These are phyloP conservation scores for Saturnia japonica DNA, from an alignment of 2,888 invertebrate species.

Conservation along the genomic window DNA sequence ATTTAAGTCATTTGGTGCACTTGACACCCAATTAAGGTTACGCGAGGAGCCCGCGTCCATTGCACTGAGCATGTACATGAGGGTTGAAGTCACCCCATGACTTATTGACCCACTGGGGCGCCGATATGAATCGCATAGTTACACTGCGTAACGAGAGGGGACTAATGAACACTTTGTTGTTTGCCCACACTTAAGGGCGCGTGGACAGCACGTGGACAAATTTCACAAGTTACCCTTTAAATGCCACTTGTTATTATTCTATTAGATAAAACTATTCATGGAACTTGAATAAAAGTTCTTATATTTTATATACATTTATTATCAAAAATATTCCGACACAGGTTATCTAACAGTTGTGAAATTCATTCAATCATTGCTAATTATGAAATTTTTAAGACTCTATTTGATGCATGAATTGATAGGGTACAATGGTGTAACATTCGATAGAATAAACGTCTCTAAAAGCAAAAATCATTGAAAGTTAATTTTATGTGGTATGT, in stretches of 20 bases:
- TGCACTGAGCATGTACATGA: slow-evolving; percentile 39
- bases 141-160: slow-evolving; percentile 44
- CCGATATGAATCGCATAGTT: slow-evolving; percentile 72
- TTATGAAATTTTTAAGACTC: not conserved
- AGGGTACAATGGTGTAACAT: too few species aligned
- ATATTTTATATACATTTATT: not conserved
- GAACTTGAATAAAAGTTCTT: not conserved
- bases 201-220: slow-evolving; percentile 71
- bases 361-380: not conserved
- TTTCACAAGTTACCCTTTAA: slow-evolving; percentile 52
- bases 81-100: slow-evolving; percentile 51
- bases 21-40: slow-evolving; percentile 34
- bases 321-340: not conserved
- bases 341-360: not conserved
- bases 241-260: slow-evolving; percentile 30
- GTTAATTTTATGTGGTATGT: not conserved
- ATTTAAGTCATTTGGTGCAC: not conserved
- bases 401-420: too few species aligned
- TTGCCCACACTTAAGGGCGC: slow-evolving; percentile 59
- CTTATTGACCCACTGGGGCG: slow-evolving; percentile 66
- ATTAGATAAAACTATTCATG: not conserved
- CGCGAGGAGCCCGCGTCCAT: slow-evolving; percentile 54
- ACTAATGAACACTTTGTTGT: slow-evolving; percentile 65
- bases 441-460: too few species aligned
- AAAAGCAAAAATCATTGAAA: too few species aligned